Evolutionary conservation across 2,113 vertebrate genomes (phyloP).

Genomic region (Zootoca vivipara): DNA sequence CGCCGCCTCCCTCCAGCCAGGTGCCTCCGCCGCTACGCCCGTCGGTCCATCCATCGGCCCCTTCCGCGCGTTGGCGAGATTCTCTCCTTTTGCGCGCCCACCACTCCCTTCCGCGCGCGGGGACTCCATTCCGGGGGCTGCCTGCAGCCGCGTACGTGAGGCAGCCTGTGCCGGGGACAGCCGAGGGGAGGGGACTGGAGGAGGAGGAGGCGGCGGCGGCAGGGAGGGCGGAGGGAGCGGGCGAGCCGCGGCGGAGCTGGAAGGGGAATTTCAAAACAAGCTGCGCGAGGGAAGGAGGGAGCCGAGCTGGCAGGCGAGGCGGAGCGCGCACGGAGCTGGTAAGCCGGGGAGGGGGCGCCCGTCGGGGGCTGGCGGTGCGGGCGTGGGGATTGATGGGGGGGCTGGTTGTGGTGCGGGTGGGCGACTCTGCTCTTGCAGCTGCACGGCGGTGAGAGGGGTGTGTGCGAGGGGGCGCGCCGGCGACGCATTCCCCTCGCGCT

Average conservation of each 20-base stretch:
- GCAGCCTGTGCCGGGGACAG: conserved; percentile 36
- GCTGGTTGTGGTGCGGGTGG: no score
- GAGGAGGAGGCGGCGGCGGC: background rate
- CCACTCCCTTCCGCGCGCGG: conserved; percentile 24
- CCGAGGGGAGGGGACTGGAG: conserved; percentile 13
- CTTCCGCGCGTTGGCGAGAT: no score
- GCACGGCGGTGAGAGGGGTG: background rate
- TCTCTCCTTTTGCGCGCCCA: background rate
- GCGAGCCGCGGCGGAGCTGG: background rate
- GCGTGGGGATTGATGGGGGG: background rate
- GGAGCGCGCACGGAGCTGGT: background rate
- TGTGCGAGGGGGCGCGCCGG: background rate
- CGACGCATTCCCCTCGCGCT: background rate
- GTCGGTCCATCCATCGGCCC: no score
- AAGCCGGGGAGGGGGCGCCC: background rate
- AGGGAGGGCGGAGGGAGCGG: background rate
- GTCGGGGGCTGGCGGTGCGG: no score
- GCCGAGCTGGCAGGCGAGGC: background rate
- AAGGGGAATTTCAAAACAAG: conserved; percentile 53
- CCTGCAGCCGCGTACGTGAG: conserved; percentile 43
- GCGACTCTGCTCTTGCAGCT: background rate
- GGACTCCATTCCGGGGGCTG: conserved; percentile 38
- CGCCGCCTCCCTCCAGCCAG: conserved; percentile 8
- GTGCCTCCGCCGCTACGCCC: background rate
- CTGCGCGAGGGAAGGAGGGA: conserved; percentile 2